These are phyloP conservation scores for Dissostichus mawsoni DNA, from an alignment of 2,113 vertebrate species.

Conservation along the genomic window DNA sequence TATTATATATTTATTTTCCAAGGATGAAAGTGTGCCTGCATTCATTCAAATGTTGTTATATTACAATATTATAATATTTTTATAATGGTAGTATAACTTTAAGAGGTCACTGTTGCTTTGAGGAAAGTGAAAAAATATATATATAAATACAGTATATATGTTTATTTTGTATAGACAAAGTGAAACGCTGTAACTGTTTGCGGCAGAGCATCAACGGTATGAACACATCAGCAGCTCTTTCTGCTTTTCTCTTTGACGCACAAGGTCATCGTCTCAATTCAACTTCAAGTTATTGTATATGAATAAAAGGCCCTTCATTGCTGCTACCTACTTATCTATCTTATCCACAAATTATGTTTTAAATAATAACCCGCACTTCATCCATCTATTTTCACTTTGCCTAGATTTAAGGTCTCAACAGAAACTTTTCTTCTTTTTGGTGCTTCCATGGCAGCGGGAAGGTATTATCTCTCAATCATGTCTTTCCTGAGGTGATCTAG, in stretches of 20 bases:
- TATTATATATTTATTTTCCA: too few species aligned
- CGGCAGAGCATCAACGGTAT: neutral
- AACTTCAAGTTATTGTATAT: neutral
- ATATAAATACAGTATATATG: too few species aligned
- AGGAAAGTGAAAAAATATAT: too few species aligned
- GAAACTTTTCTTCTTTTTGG: conserved; percentile 9
- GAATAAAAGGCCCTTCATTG: neutral
- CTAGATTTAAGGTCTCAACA: neutral
- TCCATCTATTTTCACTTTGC: neutral
- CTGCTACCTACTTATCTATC: neutral
- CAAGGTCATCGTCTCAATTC: conserved; percentile 1
- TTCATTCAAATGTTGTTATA: too few species aligned
- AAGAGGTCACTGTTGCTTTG: too few species aligned
- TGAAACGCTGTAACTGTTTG: neutral
- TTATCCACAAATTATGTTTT: neutral
- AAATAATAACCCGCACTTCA: neutral
- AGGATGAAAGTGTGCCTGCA: too few species aligned
- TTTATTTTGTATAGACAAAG: neutral
- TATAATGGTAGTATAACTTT: too few species aligned
- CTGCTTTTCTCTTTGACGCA: neutral
- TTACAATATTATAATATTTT: too few species aligned
- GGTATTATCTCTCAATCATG: neutral
- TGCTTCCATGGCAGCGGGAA: conserved; percentile 10
- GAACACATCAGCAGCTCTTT: neutral
- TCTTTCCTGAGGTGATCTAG: conserved; percentile 1